Percentiles rank a stretch among this genome's conserved stretches.
Evolutionary conservation across 2,797 vertebrate genomes (phyloP).

Genomic region (Pelochelys cantorii): DNA sequence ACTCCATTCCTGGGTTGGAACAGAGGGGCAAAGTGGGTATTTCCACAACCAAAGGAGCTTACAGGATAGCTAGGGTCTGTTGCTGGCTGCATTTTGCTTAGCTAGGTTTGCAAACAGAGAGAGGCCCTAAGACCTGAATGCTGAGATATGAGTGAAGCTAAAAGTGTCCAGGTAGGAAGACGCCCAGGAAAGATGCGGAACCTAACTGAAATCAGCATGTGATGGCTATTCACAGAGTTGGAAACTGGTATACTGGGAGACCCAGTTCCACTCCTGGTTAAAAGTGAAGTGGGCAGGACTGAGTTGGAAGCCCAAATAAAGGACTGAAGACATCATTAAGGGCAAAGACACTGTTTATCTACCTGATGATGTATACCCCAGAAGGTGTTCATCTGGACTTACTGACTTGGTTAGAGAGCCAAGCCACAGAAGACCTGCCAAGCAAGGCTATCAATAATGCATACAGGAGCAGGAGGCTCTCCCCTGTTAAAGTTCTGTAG

Average conservation of each 20-base stretch:
- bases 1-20: neutral
- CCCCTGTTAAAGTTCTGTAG: neutral
- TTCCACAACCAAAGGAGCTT: neutral
- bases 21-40: neutral
- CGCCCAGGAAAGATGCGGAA: neutral
- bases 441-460: neutral
- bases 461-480: neutral
- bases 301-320: neutral
- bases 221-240: neutral
- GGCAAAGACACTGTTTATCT: neutral
- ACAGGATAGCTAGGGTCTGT: neutral
- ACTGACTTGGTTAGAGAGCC: neutral
- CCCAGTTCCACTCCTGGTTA: neutral
- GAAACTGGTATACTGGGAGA: neutral
- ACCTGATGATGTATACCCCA: neutral
- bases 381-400: neutral
- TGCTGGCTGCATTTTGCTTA: neutral
- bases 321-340: neutral
- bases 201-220: neutral
- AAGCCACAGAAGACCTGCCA: neutral
- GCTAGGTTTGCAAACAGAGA: neutral
- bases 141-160: neutral
- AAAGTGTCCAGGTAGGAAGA: neutral
- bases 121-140: neutral
- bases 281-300: neutral